These are phyloP conservation scores for Rousettus madagascariensis DNA, from an alignment of 2,797 vertebrate species.

Conservation along the genomic window DNA sequence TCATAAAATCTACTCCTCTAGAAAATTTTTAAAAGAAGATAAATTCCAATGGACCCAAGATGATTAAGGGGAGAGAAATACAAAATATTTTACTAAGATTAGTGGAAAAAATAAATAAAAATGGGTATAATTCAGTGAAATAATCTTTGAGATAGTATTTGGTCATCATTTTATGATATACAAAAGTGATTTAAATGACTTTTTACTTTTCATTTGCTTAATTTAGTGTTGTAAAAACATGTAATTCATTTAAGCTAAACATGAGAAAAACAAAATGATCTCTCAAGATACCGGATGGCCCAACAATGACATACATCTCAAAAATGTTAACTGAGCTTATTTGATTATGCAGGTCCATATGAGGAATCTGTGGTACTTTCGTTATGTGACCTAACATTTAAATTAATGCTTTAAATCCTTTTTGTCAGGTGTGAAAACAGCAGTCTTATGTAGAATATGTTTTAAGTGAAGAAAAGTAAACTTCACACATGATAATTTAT, in stretches of 20 bases:
- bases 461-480: conserved; percentile 44
- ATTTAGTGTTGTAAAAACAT: not conserved
- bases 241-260: not conserved
- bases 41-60: not conserved
- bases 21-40: conserved; percentile 15
- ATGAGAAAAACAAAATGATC: not conserved
- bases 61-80: not conserved
- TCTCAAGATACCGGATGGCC: not conserved
- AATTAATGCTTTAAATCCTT: conserved; percentile 51
- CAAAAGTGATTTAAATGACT: conserved; percentile 14
- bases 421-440: conserved; percentile 10
- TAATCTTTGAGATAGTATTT: not conserved
- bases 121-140: not conserved
- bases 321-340: not conserved
- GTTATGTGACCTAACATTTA: conserved; percentile 45
- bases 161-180: not conserved
- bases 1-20: not conserved
- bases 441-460: not conserved
- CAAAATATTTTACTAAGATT: not conserved
- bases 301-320: not conserved
- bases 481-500: conserved; percentile 45
- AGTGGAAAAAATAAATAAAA: not conserved
- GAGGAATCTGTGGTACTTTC: not conserved
- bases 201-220: conserved; percentile 15
- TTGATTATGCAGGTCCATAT: not conserved